phyloP scores from a whole-genome alignment of 2,797 vertebrate genomes.

The Argya squamiceps region DNA sequence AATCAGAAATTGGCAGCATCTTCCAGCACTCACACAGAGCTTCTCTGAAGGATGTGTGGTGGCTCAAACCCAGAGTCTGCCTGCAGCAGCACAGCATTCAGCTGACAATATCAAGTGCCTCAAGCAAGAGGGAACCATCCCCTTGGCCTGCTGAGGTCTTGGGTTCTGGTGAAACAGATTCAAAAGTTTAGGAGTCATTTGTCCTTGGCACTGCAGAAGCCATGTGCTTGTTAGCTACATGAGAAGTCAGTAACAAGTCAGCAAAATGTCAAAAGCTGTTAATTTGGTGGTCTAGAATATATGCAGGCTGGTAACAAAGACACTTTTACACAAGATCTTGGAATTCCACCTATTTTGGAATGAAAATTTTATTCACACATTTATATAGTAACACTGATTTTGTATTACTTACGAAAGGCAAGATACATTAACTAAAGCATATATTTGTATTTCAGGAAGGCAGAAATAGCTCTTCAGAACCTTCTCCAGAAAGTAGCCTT shows the following conservation, averaged over 20 bases:
- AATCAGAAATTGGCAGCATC: neutral
- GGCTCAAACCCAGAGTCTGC: neutral
- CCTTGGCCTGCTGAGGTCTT: neutral
- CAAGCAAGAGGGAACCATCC: neutral
- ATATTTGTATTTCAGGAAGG: neutral
- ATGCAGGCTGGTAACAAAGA: neutral
- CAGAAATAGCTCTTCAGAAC: neutral
- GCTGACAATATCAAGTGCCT: neutral
- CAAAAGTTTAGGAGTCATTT: accelerated
- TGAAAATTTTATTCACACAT: neutral
- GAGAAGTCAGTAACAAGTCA: neutral
- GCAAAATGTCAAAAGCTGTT: neutral
- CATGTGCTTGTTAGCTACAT: neutral
- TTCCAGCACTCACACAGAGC: neutral
- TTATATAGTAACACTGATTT: neutral
- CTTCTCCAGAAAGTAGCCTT: neutral
- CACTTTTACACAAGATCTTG: neutral
- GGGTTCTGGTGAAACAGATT: neutral
- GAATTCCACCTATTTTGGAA: neutral
- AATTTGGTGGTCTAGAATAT: neutral
- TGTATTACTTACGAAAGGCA: neutral
- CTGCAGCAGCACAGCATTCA: neutral
- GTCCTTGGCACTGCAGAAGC: neutral
- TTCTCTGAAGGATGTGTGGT: neutral
- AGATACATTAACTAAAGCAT: neutral